Base-by-base conservation (phyloP, 2,797 vertebrate species). In the Sarcoramphus papa region DNA sequence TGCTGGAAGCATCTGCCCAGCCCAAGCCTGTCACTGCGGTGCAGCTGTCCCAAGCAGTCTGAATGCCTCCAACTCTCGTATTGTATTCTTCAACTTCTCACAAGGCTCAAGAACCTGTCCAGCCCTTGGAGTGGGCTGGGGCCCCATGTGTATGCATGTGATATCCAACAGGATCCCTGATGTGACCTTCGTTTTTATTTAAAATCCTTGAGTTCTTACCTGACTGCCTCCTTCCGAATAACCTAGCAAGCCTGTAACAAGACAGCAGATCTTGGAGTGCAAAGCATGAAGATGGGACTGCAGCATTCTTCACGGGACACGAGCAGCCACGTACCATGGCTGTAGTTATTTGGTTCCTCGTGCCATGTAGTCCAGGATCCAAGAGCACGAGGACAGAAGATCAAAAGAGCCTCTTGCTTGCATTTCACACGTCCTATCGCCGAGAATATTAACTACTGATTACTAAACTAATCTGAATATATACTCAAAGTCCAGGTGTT, bases 401-500 rank as follows among this genome's bases (percentile, higher is more conserved):
- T 79, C 40, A 87, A 20, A 87, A 69, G 56, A 85, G 28, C 63
- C 67, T 90, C 60, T 53, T 67, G 56, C 69, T 56, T 91, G 74
- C 59, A 59, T 68, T 94, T 93, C 85, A 68, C 31, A 4, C 7
- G 0, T 81, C 30, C 64, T 84, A 18, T 84, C 67, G 45, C 60
- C 0, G 2, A 51, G 33, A 59, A 25, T 54, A 51, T 51, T 59
- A 62, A 69, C 51, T 85, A 8, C 41, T 85, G 68, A 74, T 56
- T 79, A 31, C 77, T 76, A 25, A 93, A 70, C 21, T 59, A 51
- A 24, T 54, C 51, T 56, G 81, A 75, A 53, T 67, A 65, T 21
- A 9, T 53, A 50, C 63, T 60, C 74, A 70, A 94, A 92, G 83
- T 79, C 67, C 86, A 76, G 54, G 16, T 87, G 56, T 74, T 93